Conservation (phyloP, 1,140 invertebrate species). For the Nixonia krombeini region DNA sequence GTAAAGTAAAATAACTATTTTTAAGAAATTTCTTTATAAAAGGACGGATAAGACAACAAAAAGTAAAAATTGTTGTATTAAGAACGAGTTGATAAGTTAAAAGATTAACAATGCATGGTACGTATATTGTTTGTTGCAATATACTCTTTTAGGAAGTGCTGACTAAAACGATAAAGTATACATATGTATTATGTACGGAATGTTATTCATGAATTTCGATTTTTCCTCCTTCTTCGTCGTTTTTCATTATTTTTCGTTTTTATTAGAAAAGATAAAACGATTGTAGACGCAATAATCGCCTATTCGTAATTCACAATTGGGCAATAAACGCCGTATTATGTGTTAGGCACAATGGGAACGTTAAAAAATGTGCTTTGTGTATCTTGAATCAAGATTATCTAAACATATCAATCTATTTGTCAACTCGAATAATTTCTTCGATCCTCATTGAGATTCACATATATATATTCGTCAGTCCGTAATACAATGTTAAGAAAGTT, state of each 20-base stretch:
- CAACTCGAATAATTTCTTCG: neutral
- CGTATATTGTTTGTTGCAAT: no score
- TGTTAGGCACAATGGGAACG: constrained; percentile 49
- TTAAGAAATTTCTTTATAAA: no score
- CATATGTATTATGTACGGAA: no score
- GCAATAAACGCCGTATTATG: constrained; percentile 23
- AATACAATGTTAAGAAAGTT: constrained; percentile 9
- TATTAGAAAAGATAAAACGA: constrained; percentile 20
- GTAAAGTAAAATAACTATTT: no score
- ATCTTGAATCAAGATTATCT: constrained; percentile 18
- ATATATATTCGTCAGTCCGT: constrained; percentile 32
- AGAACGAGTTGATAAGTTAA: no score
- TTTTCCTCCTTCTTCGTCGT: no score
- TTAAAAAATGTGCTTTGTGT: constrained; percentile 14
- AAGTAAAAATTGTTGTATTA: no score
- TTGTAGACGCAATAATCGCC: constrained; percentile 28
- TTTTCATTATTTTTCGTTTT: neutral
- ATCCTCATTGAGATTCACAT: constrained; percentile 21
- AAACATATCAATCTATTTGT: constrained; percentile 5
- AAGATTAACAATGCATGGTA: no score
- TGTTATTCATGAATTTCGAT: no score
- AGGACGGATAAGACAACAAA: no score
- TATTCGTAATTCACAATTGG: constrained; percentile 9
- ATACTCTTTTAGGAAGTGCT: no score
- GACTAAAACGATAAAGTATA: no score